Evolutionary conservation across 2,797 vertebrate genomes (phyloP).

Genomic region (Sebastiscus albofasciatus): DNA sequence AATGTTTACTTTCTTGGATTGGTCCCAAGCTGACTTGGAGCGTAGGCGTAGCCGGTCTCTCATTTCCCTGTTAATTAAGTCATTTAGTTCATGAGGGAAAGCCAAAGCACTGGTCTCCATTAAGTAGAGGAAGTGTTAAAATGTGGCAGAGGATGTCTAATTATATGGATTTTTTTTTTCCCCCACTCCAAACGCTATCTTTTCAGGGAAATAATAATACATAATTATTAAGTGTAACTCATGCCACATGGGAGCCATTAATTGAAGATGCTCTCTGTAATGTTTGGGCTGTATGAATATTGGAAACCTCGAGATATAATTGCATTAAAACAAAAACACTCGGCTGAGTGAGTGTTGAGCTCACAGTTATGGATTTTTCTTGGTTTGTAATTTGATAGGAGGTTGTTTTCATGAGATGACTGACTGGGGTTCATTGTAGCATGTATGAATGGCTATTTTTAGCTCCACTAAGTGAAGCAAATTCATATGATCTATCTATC

Average conservation of each 20-base stretch:
- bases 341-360: slow-evolving; percentile 11
- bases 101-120: slow-evolving; percentile 51
- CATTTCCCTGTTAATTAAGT: slow-evolving; percentile 67
- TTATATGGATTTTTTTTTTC: slow-evolving; percentile 39
- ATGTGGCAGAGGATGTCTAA: slow-evolving; percentile 36
- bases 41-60: slow-evolving; percentile 40
- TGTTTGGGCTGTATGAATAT: slow-evolving; percentile 49
- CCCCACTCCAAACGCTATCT: background rate
- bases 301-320: slow-evolving; percentile 19
- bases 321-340: slow-evolving; percentile 25
- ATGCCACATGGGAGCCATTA: slow-evolving; percentile 41
- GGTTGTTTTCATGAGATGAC: slow-evolving; percentile 36
- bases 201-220: slow-evolving; percentile 29
- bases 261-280: slow-evolving; percentile 40
- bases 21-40: slow-evolving; percentile 40
- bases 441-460: slow-evolving; percentile 51
- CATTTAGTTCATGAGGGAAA: slow-evolving; percentile 44
- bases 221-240: slow-evolving; percentile 56
- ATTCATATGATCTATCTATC: slow-evolving; percentile 11
- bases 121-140: slow-evolving; percentile 53
- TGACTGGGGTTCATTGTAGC: slow-evolving; percentile 57
- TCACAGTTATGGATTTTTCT: slow-evolving; percentile 35
- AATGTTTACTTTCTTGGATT: slow-evolving; percentile 52
- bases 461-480: slow-evolving; percentile 31
- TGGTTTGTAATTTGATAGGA: slow-evolving; percentile 37